Conservation (phyloP, 1,140 invertebrate genomes). For the Hyles vespertilio region DNA sequence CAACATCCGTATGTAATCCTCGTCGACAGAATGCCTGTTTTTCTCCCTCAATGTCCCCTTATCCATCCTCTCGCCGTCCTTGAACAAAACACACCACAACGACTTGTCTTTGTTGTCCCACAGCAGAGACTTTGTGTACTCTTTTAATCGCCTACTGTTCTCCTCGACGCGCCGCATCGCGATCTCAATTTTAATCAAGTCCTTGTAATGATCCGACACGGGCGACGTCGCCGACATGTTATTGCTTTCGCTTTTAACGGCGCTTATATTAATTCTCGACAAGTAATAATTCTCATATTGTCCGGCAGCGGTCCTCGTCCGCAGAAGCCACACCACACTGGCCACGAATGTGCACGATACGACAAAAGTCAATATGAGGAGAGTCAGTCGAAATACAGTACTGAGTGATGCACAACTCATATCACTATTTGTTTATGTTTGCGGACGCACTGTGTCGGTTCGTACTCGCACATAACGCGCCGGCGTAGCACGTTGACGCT, state of each 20-base stretch:
- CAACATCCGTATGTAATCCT: conserved; percentile 55
- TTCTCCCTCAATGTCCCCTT: conserved; percentile 37
- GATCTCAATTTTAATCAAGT: conserved; percentile 75
- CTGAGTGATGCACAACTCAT: conserved; percentile 68
- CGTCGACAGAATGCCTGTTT: conserved; percentile 52
- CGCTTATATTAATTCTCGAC: conserved; percentile 73
- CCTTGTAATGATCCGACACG: conserved; percentile 69
- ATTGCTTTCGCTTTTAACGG: conserved; percentile 46
- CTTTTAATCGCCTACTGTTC: conserved; percentile 70
- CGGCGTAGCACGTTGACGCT: conserved; percentile 32
- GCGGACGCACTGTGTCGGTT: conserved; percentile 41
- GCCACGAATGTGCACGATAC: conserved; percentile 63
- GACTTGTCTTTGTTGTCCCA: conserved; percentile 76
- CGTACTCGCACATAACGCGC: conserved; percentile 68
- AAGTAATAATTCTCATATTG: conserved; percentile 74
- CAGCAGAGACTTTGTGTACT: conserved; percentile 69
- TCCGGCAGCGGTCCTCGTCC: conserved; percentile 44
- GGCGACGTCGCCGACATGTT: conserved; percentile 43
- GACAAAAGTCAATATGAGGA: conserved; percentile 62
- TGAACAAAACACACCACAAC: conserved; percentile 75
- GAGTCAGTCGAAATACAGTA: conserved; percentile 59
- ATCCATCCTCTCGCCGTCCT: conserved; percentile 61
- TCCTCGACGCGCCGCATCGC: conserved; percentile 72
- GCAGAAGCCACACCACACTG: conserved; percentile 66
- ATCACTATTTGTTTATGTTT: conserved; percentile 73